phyloP scores from a whole-genome alignment of 1,140 invertebrate genomes.

The Drosophila equinoxialis region DNA sequence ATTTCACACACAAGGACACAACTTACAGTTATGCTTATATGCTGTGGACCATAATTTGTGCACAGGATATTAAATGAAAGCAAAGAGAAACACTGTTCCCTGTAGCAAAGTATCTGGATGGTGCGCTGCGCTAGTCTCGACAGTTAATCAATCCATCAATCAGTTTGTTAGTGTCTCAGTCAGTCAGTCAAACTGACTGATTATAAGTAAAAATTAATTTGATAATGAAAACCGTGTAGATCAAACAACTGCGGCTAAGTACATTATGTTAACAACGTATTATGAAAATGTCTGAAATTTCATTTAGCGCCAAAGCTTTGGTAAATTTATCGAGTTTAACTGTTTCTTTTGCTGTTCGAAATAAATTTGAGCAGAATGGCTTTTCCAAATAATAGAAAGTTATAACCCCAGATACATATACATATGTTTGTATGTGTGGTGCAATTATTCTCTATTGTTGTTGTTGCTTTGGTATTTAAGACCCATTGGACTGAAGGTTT shows the following conservation, averaged over 20 bases:
- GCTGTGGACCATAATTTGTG: too few species aligned
- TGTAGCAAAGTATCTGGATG: background rate
- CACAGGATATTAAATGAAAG: too few species aligned
- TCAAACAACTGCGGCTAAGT: background rate
- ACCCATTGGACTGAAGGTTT: slow-evolving; percentile 5
- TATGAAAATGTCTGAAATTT: background rate
- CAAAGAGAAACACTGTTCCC: too few species aligned
- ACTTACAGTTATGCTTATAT: too few species aligned
- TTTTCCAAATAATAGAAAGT: background rate
- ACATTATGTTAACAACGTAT: background rate
- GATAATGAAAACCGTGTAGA: too few species aligned
- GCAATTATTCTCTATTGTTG: background rate
- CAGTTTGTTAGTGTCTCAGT: slow-evolving; percentile 21
- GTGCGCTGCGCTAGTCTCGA: background rate
- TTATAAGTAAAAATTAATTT: slow-evolving; percentile 29
- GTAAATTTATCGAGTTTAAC: too few species aligned
- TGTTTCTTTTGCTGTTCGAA: too few species aligned
- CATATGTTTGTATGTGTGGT: background rate
- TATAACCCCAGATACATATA: background rate
- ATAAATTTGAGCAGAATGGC: too few species aligned
- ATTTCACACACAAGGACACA: too few species aligned
- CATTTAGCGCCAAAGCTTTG: too few species aligned
- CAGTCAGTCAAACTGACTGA: slow-evolving; percentile 34
- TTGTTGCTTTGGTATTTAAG: slow-evolving; percentile 4
- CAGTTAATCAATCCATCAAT: slow-evolving; percentile 15